These are phyloP conservation scores for Geopemphigus sp. DNA, from an alignment of 1,140 invertebrate genomes.

Conservation along the genomic window DNA sequence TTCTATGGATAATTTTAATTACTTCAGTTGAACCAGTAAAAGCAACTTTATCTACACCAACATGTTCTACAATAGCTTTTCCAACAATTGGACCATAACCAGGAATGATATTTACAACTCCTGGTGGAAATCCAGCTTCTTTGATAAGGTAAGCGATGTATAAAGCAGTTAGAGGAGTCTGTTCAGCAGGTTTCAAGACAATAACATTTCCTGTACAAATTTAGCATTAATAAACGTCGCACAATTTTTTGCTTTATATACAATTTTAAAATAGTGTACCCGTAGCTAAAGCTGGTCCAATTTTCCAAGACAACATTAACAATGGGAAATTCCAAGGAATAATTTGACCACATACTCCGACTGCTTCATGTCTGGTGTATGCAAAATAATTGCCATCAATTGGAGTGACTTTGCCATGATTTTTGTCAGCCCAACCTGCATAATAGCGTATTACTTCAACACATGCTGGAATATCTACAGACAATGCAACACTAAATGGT, in stretches of 20 bases:
- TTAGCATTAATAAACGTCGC: neutral
- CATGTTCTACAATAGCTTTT: slow-evolving; percentile 75
- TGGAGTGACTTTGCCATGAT: slow-evolving; percentile 85
- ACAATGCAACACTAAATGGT: slow-evolving; percentile 72
- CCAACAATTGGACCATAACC: slow-evolving; percentile 81
- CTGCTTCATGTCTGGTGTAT: slow-evolving; percentile 92
- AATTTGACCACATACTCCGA: slow-evolving; percentile 96
- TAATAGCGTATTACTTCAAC: slow-evolving; percentile 75
- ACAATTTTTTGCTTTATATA: neutral
- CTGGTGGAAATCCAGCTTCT: slow-evolving; percentile 82
- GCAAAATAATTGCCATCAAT: slow-evolving; percentile 83
- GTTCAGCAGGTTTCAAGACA: slow-evolving; percentile 93
- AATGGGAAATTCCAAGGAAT: slow-evolving; percentile 99
- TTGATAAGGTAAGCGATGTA: slow-evolving; percentile 82
- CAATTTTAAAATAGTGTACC: too few species aligned
- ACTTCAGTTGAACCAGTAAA: slow-evolving; percentile 84
- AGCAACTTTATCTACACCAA: slow-evolving; percentile 75
- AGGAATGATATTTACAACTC: slow-evolving; percentile 86
- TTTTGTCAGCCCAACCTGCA: slow-evolving; percentile 90
- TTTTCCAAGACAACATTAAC: slow-evolving; percentile 94
- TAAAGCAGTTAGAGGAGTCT: slow-evolving; percentile 91
- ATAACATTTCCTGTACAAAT: slow-evolving; percentile 72
- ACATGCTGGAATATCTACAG: slow-evolving; percentile 69
- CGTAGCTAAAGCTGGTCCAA: slow-evolving; percentile 86
- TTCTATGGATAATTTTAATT: neutral